Conservation (phyloP, 2,888 invertebrate species). For the Incurvaria masculella region DNA sequence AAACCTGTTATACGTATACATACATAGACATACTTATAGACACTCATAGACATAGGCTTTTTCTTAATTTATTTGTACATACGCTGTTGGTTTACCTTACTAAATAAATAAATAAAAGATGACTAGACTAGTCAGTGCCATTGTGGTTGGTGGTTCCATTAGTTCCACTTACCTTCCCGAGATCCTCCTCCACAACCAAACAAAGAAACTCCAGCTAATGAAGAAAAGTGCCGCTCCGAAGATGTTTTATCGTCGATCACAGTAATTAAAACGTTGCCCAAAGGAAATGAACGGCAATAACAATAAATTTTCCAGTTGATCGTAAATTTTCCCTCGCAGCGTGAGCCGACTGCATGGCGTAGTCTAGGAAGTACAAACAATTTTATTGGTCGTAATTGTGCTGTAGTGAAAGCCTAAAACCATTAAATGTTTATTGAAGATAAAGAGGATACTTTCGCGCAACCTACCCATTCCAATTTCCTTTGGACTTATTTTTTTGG, state of each 20-base stretch:
- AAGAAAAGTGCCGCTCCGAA: slow-evolving; percentile 54
- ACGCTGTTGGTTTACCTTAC: too few species aligned
- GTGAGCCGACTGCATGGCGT: slow-evolving; percentile 26
- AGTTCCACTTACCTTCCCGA: neutral
- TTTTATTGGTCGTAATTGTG: neutral
- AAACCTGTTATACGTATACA: too few species aligned
- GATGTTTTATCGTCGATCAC: slow-evolving; percentile 55
- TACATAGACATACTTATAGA: too few species aligned
- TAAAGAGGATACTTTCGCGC: too few species aligned
- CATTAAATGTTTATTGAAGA: neutral
- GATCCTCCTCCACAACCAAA: neutral
- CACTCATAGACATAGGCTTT: too few species aligned
- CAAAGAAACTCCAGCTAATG: slow-evolving; percentile 27
- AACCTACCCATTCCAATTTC: too few species aligned
- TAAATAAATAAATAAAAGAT: too few species aligned
- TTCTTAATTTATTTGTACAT: too few species aligned
- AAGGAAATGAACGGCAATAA: slow-evolving; percentile 54
- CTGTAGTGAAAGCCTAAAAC: neutral
- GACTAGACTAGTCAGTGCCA: too few species aligned
- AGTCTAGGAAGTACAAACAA: slow-evolving; percentile 14
- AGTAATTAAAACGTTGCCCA: slow-evolving; percentile 57
- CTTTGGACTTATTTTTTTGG: too few species aligned
- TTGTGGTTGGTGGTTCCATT: too few species aligned
- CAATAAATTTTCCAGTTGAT: slow-evolving; percentile 38
- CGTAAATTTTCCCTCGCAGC: slow-evolving; percentile 16